Evolutionary conservation across 53 echinoderm and acorn worm genomes (phyloP), one percentile per base, ranked within the genome.

Genomic region (Paracentrotus lividus): DNA sequence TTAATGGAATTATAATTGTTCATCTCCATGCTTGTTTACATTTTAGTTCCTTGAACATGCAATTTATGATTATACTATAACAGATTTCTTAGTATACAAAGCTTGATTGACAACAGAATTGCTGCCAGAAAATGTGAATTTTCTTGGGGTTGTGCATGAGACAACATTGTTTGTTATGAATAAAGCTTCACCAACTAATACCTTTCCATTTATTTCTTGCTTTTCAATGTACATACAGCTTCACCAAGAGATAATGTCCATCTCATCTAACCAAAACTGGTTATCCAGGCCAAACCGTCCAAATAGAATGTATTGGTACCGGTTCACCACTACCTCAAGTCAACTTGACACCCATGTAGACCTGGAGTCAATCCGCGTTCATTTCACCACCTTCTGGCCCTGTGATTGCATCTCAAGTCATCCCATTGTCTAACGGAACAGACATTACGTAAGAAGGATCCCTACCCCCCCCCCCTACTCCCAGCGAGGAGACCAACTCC

Each of bases 341-440:
- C 38, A 16, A 16, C 53, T 56, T 33, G 29, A 8, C 9, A 26
- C 86, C 86, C 8, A 27, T 38, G 21, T 86, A 44, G 55, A 86
- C 2, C 44, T 4, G 4, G 85, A 85, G 24, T n/a, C 54, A 7
- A 2, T 31, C 3, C 33, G 16, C 24, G 86, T 34, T 54, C 9
- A 2, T 1, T 14, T 2, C 5, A n/a, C 53, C 53, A 40, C 33
- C 32, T 5, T 27, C 26, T 29, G 52, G 29, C n/a, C 53, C 85
- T 27, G 52, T 85, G n/a, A 51, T 8, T 10, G 38, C n/a, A n/a
- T 36, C 2, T 20, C 86, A 86, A 24, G 23, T 0, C 15, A 7
- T 86, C 56, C 5, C 21, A 33, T 56, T 86, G 21, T 34, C 86
- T 36, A 86, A 86, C 34, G 86, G 86, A 86, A 86, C 86, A 32